Conservation (phyloP, 2,888 invertebrate species). For the Patella caerulea region DNA sequence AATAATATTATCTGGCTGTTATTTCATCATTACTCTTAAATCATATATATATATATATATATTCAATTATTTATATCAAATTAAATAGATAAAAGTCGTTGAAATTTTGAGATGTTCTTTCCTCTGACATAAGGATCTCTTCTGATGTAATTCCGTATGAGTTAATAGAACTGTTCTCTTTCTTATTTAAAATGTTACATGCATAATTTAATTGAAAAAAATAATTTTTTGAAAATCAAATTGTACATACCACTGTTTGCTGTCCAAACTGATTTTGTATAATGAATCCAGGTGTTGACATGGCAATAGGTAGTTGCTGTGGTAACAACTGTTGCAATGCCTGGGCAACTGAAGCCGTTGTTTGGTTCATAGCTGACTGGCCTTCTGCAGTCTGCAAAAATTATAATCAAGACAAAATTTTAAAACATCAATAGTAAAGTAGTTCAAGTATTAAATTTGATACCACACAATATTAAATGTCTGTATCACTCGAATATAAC, state of each 20-base stretch:
- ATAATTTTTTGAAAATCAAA: not conserved
- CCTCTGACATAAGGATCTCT: too few species aligned
- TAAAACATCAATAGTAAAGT: too few species aligned
- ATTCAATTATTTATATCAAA: not conserved
- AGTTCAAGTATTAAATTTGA: too few species aligned
- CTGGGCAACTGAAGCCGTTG: conserved; percentile 34
- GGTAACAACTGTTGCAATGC: conserved; percentile 48
- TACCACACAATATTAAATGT: too few species aligned
- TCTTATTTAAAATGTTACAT: too few species aligned
- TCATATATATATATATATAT: not conserved
- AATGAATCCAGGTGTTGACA: conserved; percentile 48
- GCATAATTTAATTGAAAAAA: too few species aligned
- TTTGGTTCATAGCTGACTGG: conserved; percentile 18
- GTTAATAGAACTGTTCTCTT: too few species aligned
- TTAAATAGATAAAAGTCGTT: not conserved
- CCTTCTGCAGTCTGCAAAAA: not conserved
- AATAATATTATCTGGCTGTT: not conserved
- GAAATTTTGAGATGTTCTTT: not conserved
- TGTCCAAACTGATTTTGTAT: conserved; percentile 62
- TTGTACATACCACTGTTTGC: conserved; percentile 51
- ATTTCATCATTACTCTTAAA: not conserved
- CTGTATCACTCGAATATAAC: too few species aligned
- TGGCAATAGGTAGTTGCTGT: conserved; percentile 47
- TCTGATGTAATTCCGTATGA: too few species aligned
- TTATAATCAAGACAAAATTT: too few species aligned